phyloP scores from a whole-genome alignment of 2,888 invertebrate genomes.

The Amphipyra tragopoginis region DNA sequence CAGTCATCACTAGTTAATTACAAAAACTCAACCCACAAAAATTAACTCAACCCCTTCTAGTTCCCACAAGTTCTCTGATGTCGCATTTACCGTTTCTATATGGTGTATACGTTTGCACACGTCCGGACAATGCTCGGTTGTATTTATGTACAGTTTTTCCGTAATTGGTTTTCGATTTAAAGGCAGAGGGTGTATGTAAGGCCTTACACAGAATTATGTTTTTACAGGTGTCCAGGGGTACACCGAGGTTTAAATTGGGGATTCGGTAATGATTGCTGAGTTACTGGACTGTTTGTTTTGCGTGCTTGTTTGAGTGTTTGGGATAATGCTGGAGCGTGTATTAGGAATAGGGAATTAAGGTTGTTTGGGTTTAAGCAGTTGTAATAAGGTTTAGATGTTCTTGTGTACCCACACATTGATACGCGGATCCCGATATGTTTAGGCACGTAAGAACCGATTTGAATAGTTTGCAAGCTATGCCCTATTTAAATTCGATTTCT shows the following conservation, averaged over 20 bases:
- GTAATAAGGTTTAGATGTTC: too few relatives aligned
- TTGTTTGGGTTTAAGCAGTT: too few relatives aligned
- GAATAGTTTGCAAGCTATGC: too few relatives aligned
- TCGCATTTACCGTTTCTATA: constrained; percentile 62
- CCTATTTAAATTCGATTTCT: too few relatives aligned
- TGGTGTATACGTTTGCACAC: constrained; percentile 64
- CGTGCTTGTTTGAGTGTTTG: not conserved
- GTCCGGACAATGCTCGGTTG: constrained; percentile 70
- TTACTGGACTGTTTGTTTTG: constrained; percentile 12
- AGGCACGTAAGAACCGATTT: too few relatives aligned
- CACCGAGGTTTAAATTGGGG: constrained; percentile 29
- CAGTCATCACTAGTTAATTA: too few relatives aligned
- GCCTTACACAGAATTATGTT: constrained; percentile 58
- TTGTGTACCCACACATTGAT: too few relatives aligned
- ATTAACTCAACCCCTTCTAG: constrained; percentile 23
- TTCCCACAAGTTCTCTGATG: constrained; percentile 35
- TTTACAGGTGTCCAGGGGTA: constrained; percentile 46
- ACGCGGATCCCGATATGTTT: too few relatives aligned
- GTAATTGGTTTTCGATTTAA: constrained; percentile 88
- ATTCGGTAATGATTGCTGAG: constrained; percentile 27
- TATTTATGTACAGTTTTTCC: constrained; percentile 84
- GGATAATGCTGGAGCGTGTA: not conserved
- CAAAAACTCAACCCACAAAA: not conserved
- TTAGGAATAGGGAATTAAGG: too few relatives aligned
- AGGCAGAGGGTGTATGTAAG: constrained; percentile 67